phyloP scores from a whole-genome alignment of 1,140 invertebrate genomes.

The Cecropterus lyciades region DNA sequence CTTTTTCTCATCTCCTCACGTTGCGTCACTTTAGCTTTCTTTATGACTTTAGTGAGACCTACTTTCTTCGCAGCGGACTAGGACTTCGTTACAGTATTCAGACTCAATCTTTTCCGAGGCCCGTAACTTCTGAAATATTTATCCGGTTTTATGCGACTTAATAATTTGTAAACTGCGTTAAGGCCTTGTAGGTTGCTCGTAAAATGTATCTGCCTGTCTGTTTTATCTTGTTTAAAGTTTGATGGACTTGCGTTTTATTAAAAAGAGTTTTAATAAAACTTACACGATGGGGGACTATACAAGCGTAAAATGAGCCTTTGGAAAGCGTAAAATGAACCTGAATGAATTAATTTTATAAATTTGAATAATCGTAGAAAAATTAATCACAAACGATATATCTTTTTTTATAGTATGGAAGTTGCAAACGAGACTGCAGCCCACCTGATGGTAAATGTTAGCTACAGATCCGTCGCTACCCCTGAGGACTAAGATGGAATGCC shows the following conservation, averaged over 20 bases:
- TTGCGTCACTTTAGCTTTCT: not conserved
- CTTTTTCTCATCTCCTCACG: not conserved
- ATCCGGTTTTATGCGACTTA: constrained; percentile 8
- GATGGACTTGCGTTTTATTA: not conserved
- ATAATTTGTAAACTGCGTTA: constrained; percentile 12
- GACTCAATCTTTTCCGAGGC: constrained; percentile 3
- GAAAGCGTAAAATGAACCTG: not conserved
- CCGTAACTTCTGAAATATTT: constrained; percentile 4
- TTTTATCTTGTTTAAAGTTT: constrained; percentile 3
- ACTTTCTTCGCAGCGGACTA: constrained; percentile 11
- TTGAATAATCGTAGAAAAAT: too few relatives aligned
- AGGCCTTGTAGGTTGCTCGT: not conserved
- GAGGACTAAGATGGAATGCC: too few relatives aligned
- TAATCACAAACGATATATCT: too few relatives aligned
- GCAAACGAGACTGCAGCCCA: too few relatives aligned
- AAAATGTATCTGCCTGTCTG: not conserved
- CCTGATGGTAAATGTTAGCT: too few relatives aligned
- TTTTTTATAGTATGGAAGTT: too few relatives aligned
- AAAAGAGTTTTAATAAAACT: not conserved
- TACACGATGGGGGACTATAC: not conserved
- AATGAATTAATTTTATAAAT: too few relatives aligned
- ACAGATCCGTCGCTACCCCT: too few relatives aligned
- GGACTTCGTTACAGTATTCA: constrained; percentile 11
- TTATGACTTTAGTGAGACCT: constrained; percentile 7
- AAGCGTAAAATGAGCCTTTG: not conserved